Base-by-base conservation (phyloP, 53 echinoderm and acorn worm species). In the Paelopatides confundens region DNA sequence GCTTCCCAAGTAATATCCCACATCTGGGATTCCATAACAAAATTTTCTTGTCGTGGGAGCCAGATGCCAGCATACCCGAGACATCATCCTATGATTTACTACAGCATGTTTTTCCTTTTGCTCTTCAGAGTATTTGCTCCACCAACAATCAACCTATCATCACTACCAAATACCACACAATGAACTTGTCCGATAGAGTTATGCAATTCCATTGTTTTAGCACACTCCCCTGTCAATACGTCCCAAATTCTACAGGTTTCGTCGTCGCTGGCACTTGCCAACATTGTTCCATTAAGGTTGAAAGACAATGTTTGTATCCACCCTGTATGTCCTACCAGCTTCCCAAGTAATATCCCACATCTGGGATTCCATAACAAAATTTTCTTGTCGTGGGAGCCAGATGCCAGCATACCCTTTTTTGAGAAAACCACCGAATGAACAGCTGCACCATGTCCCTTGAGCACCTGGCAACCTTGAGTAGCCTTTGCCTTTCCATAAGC, bases 201-300 rank as follows among this genome's bases (percentile, higher is more conserved):
- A 10, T 63, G 33, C 15, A 83, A 26, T 83, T 95, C 90, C 10
- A 97, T 76, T 12, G 93, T 91, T 51, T 95, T 97, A 34, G 90
- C 91, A 86, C 97, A 97, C n/a, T 97, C 93, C 28, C 95, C 97
- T 9, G 91, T 91, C 7, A 87, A 69, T 5, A 93, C 93, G 70
- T 97, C 97, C 97, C 97, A 97, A 0, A 97, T 62, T 86, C 76
- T 97, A 33, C 93, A 95, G 31, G 92, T 90, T 79, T 97, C 97
- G 82, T 97, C 97, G 90, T 97, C 97, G 71, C 95, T 85, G 7
- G 88, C 93, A 88, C 95, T 97, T 23, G 95, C 97, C 23, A 97
- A 85, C 85, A 95, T 86, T 9, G 88, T 93, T 13, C 97, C 91
- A 50, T 92, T 90, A 9, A 87, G 83, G 29, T 95, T 89, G 88